A percentile compares a stretch with the other conserved stretches of the same genome.
These are phyloP conservation scores for Dicranocentrus wangi DNA, from an alignment of 2,888 invertebrate species.

Conservation along the genomic window DNA sequence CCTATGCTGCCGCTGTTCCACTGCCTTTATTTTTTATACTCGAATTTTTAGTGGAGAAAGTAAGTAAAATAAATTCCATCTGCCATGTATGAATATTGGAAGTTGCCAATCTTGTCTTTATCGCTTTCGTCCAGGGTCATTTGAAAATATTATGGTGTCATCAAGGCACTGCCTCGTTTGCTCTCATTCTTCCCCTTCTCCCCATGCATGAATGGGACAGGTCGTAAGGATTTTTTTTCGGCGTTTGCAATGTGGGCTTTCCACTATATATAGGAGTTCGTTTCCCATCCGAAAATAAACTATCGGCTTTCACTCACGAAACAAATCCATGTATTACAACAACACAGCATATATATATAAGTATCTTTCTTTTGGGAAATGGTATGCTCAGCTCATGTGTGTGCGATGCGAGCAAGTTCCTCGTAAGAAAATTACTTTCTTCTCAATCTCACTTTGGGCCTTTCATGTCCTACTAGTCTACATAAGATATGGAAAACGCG, in stretches of 20 bases:
- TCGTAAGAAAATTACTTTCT: slow-evolving; percentile 33
- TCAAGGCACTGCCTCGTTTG: slow-evolving; percentile 49
- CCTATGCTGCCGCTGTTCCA: slow-evolving; percentile 14
- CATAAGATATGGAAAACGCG: slow-evolving; percentile 1
- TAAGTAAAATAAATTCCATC: slow-evolving; percentile 58
- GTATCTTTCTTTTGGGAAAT: neutral
- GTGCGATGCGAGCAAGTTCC: too few species aligned
- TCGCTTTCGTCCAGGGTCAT: slow-evolving; percentile 58
- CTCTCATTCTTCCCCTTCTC: slow-evolving; percentile 19
- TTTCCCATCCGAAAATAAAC: neutral
- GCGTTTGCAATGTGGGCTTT: slow-evolving; percentile 12
- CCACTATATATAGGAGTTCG: neutral
- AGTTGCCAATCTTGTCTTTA: slow-evolving; percentile 64
- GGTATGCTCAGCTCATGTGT: too few species aligned
- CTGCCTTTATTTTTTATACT: slow-evolving; percentile 29
- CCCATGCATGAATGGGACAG: neutral
- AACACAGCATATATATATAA: too few species aligned
- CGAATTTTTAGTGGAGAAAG: slow-evolving; percentile 39
- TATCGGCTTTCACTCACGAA: slow-evolving; percentile 1
- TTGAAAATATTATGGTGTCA: slow-evolving; percentile 63
- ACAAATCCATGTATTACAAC: neutral
- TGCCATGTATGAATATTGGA: slow-evolving; percentile 58
- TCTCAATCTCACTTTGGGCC: neutral
- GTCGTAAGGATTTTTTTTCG: neutral
- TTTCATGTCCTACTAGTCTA: too few species aligned